Evolutionary conservation across 2,113 vertebrate genomes (phyloP).

Genomic region (Halcyon senegalensis): DNA sequence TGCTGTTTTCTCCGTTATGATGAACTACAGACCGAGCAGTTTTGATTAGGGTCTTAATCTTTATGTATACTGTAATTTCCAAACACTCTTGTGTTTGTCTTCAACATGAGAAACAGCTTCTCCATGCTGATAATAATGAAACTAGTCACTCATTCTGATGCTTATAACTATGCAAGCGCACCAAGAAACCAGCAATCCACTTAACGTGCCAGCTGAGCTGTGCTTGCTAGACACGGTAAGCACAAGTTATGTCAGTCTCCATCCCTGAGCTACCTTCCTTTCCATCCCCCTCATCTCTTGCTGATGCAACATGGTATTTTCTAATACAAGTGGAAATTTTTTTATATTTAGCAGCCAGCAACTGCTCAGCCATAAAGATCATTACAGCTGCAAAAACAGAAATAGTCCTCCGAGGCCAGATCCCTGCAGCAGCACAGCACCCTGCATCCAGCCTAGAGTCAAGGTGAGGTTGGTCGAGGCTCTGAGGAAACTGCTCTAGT

Average conservation of each 20-base stretch:
- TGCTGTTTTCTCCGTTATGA: not conserved
- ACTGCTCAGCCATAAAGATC: not conserved
- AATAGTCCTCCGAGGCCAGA: not conserved
- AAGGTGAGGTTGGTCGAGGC: not conserved
- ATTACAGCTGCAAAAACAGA: not conserved
- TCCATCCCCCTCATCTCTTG: not conserved
- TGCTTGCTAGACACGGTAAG: not conserved
- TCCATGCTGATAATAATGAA: constrained; percentile 5
- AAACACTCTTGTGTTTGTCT: not conserved
- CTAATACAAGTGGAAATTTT: not conserved
- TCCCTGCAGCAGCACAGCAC: not conserved
- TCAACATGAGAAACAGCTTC: not conserved
- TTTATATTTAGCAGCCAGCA: not conserved
- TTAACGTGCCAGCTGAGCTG: not conserved
- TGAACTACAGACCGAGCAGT: not conserved
- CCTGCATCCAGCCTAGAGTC: not conserved
- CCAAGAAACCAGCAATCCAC: not conserved
- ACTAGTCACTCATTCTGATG: not conserved
- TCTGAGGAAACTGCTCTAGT: too few relatives aligned
- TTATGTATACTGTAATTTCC: not conserved
- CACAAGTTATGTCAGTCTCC: not conserved
- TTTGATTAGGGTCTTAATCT: constrained; percentile 11
- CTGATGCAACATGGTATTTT: not conserved
- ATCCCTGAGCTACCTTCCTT: not conserved
- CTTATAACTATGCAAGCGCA: not conserved